phyloP scores from a whole-genome alignment of 1,140 invertebrate genomes.

The Drosophila sechellia region DNA sequence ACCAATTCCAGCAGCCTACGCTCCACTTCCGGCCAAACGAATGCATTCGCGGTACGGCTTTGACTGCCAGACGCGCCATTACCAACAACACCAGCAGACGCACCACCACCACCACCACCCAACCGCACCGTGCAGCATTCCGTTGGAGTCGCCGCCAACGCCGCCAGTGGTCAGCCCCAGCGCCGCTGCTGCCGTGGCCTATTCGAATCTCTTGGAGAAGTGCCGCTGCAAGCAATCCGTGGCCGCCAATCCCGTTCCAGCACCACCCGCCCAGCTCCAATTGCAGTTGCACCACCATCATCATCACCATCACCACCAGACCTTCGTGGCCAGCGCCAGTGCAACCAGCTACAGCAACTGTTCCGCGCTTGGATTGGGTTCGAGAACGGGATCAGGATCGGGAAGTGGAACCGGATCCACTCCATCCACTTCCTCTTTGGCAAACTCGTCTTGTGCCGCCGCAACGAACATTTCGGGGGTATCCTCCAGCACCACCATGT shows the following conservation, averaged over 20 bases:
- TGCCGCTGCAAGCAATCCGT: constrained; percentile 70
- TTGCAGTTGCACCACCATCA: constrained; percentile 72
- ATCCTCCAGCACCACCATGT: constrained; percentile 68
- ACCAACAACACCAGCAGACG: constrained; percentile 54
- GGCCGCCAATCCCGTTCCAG: constrained; percentile 19
- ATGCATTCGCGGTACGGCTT: constrained; percentile 83
- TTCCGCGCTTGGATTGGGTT: constrained; percentile 32
- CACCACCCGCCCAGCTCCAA: constrained; percentile 58
- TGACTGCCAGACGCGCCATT: constrained; percentile 75
- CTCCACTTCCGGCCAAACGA: constrained; percentile 64
- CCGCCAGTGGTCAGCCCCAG: constrained; percentile 27
- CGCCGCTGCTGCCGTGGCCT: constrained; percentile 44
- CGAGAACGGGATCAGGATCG: constrained; percentile 15
- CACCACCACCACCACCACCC: constrained; percentile 30
- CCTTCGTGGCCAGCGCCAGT: constrained; percentile 74
- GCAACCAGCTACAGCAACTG: constrained; percentile 68
- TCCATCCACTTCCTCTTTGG: constrained; percentile 12
- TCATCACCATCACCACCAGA: constrained; percentile 77
- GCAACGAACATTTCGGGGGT: constrained; percentile 27
- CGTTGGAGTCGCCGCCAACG: constrained; percentile 49
- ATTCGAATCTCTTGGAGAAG: constrained; percentile 74
- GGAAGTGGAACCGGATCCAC: not conserved
- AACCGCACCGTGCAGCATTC: constrained; percentile 1
- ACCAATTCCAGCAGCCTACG: constrained; percentile 14
- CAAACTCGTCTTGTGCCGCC: constrained; percentile 17